A percentile compares a stretch with the other conserved stretches of the same genome.
These are phyloP conservation scores for Parthenolecanium corni DNA, from an alignment of 2,888 invertebrate genomes.

Conservation along the genomic window DNA sequence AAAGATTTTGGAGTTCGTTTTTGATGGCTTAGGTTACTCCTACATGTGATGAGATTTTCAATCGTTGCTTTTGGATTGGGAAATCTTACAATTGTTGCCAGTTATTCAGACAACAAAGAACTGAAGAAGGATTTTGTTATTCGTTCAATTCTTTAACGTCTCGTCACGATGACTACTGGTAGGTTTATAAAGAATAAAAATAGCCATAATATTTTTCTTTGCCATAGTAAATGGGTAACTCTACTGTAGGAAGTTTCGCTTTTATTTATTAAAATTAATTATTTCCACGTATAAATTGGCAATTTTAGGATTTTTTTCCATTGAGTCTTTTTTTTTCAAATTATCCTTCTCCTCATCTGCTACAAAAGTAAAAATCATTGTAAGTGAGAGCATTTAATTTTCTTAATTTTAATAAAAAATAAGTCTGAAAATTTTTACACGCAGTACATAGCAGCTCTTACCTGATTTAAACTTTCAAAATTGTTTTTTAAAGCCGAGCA, in stretches of 20 bases:
- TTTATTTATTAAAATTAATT: too few species aligned
- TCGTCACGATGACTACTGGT: constrained; percentile 31
- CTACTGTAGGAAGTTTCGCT: background rate
- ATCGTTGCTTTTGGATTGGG: constrained; percentile 35
- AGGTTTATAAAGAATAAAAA: background rate
- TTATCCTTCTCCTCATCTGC: too few species aligned
- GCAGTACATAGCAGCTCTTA: too few species aligned
- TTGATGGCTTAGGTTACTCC: constrained; percentile 33
- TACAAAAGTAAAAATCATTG: too few species aligned
- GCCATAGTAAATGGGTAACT: background rate
- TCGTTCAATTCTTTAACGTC: constrained; percentile 35
- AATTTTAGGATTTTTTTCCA: too few species aligned
- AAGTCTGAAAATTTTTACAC: too few species aligned
- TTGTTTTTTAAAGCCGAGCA: constrained; percentile 5
- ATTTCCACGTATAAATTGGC: too few species aligned
- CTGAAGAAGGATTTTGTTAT: constrained; percentile 36
- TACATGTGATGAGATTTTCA: constrained; percentile 34
- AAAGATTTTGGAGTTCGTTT: too few species aligned
- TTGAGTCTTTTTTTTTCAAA: too few species aligned
- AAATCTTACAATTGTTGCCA: constrained; percentile 34
- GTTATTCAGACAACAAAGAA: constrained; percentile 34
- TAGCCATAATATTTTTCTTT: background rate
- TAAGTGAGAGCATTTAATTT: too few species aligned
- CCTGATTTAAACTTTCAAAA: background rate
- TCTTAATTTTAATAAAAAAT: too few species aligned